Evolutionary conservation across 2,113 vertebrate genomes (phyloP).

Genomic region (Tupaia tana): DNA sequence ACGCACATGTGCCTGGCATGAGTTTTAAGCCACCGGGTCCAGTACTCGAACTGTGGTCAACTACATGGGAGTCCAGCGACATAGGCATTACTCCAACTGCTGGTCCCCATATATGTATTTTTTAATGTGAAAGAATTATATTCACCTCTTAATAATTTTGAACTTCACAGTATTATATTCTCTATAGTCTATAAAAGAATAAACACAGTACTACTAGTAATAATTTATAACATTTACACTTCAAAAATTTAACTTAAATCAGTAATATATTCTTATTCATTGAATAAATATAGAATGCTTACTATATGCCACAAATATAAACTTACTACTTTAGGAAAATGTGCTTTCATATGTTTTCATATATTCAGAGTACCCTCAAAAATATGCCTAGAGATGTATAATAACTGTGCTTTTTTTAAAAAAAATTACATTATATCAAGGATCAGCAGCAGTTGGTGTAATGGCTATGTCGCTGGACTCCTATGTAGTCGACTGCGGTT

Average conservation of each 20-base stretch:
- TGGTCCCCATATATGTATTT: background rate
- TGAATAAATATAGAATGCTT: conserved; percentile 6
- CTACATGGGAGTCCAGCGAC: too few relatives aligned
- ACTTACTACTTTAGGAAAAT: conserved; percentile 3
- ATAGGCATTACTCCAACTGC: too few relatives aligned
- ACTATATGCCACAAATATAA: conserved; percentile 26
- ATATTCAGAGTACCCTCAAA: background rate
- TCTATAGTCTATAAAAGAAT: conserved; percentile 18
- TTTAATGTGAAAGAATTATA: background rate
- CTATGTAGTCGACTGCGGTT: too few relatives aligned
- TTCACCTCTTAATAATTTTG: conserved; percentile 26
- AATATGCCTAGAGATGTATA: background rate
- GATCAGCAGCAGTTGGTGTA: too few relatives aligned
- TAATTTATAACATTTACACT: conserved; percentile 19
- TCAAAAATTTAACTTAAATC: conserved; percentile 48
- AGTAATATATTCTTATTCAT: background rate
- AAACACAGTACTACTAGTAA: background rate
- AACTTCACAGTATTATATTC: background rate
- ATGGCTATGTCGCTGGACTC: too few relatives aligned
- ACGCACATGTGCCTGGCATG: too few relatives aligned
- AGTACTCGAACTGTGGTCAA: too few relatives aligned
- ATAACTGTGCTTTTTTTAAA: background rate
- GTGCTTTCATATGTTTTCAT: background rate
- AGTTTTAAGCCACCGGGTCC: too few relatives aligned
- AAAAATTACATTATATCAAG: too few relatives aligned